Percentiles rank a stretch among this genome's conserved stretches.
Conservation (phyloP, 1,140 invertebrate species). For the Chironomus striatipennis region DNA sequence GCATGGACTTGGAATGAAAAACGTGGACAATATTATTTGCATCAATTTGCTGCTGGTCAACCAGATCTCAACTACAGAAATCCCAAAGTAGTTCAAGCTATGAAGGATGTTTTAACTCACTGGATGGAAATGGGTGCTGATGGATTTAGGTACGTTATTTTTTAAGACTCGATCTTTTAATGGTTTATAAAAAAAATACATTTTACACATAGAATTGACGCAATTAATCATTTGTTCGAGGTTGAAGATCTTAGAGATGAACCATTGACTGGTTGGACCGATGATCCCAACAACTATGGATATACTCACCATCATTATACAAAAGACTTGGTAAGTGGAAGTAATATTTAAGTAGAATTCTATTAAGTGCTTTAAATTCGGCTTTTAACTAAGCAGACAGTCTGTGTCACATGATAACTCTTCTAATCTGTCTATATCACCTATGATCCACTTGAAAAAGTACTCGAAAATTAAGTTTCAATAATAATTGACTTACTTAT, state of each 20-base stretch:
- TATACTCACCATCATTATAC: conserved; percentile 51
- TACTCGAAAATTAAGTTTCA: too few relatives aligned
- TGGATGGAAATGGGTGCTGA: conserved; percentile 61
- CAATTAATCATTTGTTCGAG: conserved; percentile 45
- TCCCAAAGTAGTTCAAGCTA: conserved; percentile 44
- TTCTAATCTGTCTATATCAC: too few relatives aligned
- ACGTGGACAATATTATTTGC: conserved; percentile 50
- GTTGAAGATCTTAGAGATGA: conserved; percentile 44
- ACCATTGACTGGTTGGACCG: conserved; percentile 38
- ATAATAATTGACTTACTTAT: too few relatives aligned
- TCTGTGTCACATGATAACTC: too few relatives aligned
- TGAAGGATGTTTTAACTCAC: conserved; percentile 47
- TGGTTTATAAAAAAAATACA: too few relatives aligned
- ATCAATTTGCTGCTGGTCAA: conserved; percentile 52
- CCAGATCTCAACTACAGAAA: conserved; percentile 64
- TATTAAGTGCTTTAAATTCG: too few relatives aligned
- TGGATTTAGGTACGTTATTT: too few relatives aligned
- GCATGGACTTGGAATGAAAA: conserved; percentile 48
- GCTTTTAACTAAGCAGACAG: too few relatives aligned
- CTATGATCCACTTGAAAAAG: too few relatives aligned
- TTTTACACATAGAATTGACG: too few relatives aligned
- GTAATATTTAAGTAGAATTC: too few relatives aligned
- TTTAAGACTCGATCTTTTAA: too few relatives aligned
- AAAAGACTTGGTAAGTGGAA: conserved; percentile 39
- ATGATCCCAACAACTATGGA: conserved; percentile 42